A percentile compares a stretch with the other conserved stretches of the same genome.
Conservation (phyloP, 1,140 invertebrate species). For the Nebria ingens region DNA sequence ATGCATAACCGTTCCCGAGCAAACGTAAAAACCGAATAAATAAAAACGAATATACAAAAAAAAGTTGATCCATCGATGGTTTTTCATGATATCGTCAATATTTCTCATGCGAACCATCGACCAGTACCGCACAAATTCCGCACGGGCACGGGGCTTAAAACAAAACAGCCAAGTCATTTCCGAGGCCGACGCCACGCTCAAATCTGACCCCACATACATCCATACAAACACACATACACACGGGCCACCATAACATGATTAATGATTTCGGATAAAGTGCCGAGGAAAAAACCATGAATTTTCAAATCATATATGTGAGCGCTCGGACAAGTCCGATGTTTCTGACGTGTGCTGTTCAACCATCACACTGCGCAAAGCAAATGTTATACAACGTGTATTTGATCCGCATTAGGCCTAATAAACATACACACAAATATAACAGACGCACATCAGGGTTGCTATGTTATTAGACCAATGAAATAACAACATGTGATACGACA, state of each 20-base stretch:
- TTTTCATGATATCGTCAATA: not conserved
- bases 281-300: conserved; percentile 5
- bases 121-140: not conserved
- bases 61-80: not conserved
- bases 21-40: too few relatives aligned
- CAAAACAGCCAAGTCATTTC: conserved; percentile 9
- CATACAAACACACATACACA: not conserved
- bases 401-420: too few relatives aligned
- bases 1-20: too few relatives aligned
- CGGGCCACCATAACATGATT: not conserved
- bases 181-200: not conserved
- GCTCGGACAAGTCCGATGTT: too few relatives aligned
- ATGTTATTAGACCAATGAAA: too few relatives aligned
- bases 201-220: not conserved
- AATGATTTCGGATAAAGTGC: conserved; percentile 5
- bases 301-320: conserved; percentile 5
- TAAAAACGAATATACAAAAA: not conserved
- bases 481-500: too few relatives aligned
- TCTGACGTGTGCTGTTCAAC: too few relatives aligned
- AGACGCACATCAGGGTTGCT: too few relatives aligned
- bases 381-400: too few relatives aligned
- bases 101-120: not conserved
- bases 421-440: too few relatives aligned
- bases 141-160: conserved; percentile 1
- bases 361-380: too few relatives aligned